Percentiles rank a stretch among this genome's conserved stretches.
phyloP scores from a whole-genome alignment of 2,888 invertebrate genomes.

The Acronicta alni region DNA sequence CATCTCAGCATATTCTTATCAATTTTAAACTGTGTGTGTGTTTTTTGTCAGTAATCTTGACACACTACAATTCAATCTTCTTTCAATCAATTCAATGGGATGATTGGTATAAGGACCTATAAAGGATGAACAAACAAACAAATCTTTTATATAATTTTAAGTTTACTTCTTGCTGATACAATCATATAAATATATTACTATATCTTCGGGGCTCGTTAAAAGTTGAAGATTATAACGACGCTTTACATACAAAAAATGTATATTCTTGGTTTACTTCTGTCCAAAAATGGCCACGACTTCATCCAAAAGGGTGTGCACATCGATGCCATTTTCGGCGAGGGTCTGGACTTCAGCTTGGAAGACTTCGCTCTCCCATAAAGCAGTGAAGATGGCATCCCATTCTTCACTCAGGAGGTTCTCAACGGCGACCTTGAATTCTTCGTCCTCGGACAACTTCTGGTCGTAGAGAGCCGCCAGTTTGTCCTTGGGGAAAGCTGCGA shows the following conservation, averaged over 20 bases:
- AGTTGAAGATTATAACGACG: background rate
- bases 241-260: background rate
- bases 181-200: slow-evolving; percentile 1
- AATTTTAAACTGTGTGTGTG: no score
- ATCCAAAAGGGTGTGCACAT: slow-evolving; percentile 59
- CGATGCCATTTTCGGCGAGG: slow-evolving; percentile 71
- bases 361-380: slow-evolving; percentile 70
- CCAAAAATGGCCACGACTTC: slow-evolving; percentile 75
- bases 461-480: slow-evolving; percentile 74
- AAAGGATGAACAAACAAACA: no score
- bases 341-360: slow-evolving; percentile 71
- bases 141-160: slow-evolving; percentile 2
- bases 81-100: no score
- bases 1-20: no score
- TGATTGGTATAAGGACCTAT: no score
- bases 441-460: slow-evolving; percentile 74
- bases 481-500: slow-evolving; percentile 69
- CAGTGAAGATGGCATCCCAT: slow-evolving; percentile 66
- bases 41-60: no score
- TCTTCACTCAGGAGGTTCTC: slow-evolving; percentile 74
- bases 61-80: no score
- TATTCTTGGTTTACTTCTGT: slow-evolving; percentile 59
- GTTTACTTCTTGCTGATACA: slow-evolving; percentile 14
- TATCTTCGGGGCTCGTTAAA: slow-evolving; percentile 2
- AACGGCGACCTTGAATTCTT: slow-evolving; percentile 72